Evolutionary conservation across 2,113 vertebrate species (phyloP), one percentile per base, ranked within the genome.

Genomic region (Triplophysa siluroides): DNA sequence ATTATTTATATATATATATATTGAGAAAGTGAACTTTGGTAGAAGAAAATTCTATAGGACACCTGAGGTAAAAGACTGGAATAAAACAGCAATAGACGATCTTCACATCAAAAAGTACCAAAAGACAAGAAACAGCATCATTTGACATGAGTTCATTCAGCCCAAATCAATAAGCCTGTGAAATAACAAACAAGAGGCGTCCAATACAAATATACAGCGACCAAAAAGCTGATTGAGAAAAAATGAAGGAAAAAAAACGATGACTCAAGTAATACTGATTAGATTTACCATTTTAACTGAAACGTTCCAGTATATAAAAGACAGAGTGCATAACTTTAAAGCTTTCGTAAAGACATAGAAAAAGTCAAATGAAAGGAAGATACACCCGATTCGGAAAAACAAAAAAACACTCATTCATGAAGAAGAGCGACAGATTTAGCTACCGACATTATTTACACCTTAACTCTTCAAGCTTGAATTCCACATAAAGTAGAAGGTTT

Each of bases 1-100:
- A 81, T 60, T 79, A 82, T 79, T 76, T 75, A 84, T 79, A 78
- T 58, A 72, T 76, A 80, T 76, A 78, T 83, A 74, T 78, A 72
- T 81, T 68, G 92, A 94, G 94, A 94, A 93, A 94, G 93, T 94
- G 93, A 94, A 94, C 95, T 96, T 96, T 96, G 95, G 95, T 95
- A 95, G 93, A 96, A 94, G 93, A 95, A 93, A 94, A 92, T 72
- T 94, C 94, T 95, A 95, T 94, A 94, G 93, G 94, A 94, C 93
- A 95, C 95, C 95, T 96, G 95, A 96, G 95, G 95, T 96, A 96
- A 95, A 93, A 96, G 93, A 95, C 87, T 93, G 95, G 93, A 95
- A 95, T 95, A 95, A 87, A 94, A 95, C 94, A 96, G 94, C 94
- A 96, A 94, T 93, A 94, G 93, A 94, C 90, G 78, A 93, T 94